Conservation (phyloP, 2,888 invertebrate species). For the Germaria angustata region DNA sequence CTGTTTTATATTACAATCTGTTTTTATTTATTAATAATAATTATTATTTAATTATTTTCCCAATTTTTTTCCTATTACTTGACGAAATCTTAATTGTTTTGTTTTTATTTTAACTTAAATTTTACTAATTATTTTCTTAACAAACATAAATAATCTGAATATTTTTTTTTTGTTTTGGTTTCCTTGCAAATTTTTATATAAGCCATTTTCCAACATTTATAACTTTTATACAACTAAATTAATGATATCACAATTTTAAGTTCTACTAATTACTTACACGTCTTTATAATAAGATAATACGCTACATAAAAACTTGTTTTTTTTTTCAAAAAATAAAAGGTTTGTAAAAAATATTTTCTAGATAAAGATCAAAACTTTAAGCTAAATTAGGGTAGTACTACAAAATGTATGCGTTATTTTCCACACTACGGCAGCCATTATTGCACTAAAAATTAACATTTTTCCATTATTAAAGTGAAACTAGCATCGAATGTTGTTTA, state of each 20-base stretch:
- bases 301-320: constrained; percentile 23
- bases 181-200: constrained; percentile 2
- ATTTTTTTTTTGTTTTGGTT: background rate
- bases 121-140: background rate
- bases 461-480: no score
- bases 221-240: constrained; percentile 61
- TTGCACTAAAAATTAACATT: no score
- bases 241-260: constrained; percentile 65
- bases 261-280: constrained; percentile 3
- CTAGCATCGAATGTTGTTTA: no score
- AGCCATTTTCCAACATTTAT: constrained; percentile 42
- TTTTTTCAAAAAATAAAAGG: background rate
- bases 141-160: constrained; percentile 18
- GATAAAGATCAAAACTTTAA: background rate
- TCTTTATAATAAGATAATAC: constrained; percentile 26
- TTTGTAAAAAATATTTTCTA: background rate
- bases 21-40: background rate
- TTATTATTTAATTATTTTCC: constrained; percentile 9
- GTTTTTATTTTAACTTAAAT: constrained; percentile 28
- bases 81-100: constrained; percentile 17
- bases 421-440: background rate
- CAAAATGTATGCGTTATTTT: background rate
- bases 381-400: background rate
- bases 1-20: constrained; percentile 14
- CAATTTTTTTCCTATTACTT: constrained; percentile 21